Conservation (phyloP, 2,797 vertebrate genomes). For the Pangasius larnaudii region DNA sequence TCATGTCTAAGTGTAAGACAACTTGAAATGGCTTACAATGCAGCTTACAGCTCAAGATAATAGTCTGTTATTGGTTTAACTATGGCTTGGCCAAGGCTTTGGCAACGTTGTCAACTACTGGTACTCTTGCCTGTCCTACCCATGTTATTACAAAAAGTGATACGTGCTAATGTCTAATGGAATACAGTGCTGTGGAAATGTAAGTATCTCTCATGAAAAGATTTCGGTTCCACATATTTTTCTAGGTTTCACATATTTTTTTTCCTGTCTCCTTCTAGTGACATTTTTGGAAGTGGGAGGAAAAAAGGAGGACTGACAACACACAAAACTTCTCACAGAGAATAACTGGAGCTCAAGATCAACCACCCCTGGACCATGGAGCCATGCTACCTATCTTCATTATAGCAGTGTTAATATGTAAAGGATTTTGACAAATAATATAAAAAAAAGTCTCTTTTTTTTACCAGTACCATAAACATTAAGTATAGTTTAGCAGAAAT, state of each 20-base stretch:
- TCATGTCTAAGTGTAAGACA: too few species aligned
- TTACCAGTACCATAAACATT: not conserved
- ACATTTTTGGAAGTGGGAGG: not conserved
- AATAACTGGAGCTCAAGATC: not conserved
- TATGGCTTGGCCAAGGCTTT: not conserved
- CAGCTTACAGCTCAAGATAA: not conserved
- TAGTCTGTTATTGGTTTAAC: not conserved
- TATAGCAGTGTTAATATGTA: not conserved
- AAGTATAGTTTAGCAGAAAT: not conserved
- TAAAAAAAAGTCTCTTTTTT: not conserved
- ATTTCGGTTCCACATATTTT: not conserved
- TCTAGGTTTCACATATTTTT: not conserved
- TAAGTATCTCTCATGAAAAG: not conserved
- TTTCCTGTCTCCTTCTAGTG: not conserved
- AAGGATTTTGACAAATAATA: not conserved
- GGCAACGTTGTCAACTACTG: slow-evolving; percentile 6
- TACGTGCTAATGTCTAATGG: not conserved
- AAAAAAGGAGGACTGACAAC: not conserved
- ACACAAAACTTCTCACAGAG: not conserved
- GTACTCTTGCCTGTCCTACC: not conserved
- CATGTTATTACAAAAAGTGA: not conserved
- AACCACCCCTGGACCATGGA: not conserved
- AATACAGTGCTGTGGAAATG: not conserved
- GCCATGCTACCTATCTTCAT: not conserved
- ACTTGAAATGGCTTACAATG: too few species aligned